Base-by-base conservation (phyloP, 2,888 invertebrate species). In the Eulithis prunata region DNA sequence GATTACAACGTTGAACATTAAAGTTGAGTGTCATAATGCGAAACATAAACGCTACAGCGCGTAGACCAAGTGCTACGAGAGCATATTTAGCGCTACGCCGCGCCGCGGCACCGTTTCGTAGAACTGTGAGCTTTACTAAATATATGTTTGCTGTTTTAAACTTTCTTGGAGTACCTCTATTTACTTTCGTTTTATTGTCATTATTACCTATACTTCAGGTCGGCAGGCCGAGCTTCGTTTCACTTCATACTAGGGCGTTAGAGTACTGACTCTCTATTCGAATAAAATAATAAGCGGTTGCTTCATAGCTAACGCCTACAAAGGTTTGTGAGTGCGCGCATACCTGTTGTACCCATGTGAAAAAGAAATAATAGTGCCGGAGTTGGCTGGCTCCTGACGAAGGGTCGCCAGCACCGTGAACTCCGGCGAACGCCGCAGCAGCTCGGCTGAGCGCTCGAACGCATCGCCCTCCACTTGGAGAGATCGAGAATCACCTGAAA, bases 281-380 rank as follows among this genome's bases (percentile, higher is more conserved):
- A n/a, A 10, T 2, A 12, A 41, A 55, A 55, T 55, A n/a, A 51
- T 28, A 32, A 10, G 0, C 36, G 53, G 38, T 53, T 53, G 7
- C 36, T 45, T 45, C 12, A 56, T n/a, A 38, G 32, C 6, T 32
- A 7, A 36, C 3, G 13, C 10, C 21, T 38, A 55, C 43, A 49
- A 43, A 41, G 13, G 41, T 43, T 13, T 47, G 8, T 36, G n/a
- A 45, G n/a, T 56, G 52, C 28, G 45, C 21, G n/a, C 64, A 55
- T 93, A 95, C 96, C 96, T 96, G 94, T 96, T 96, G 89, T 95
- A 95, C 82, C 96, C 97, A 88, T 96, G 96, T 70, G 96, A 96
- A 92, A 97, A 96, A 79, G 97, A 96, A 78, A 97, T 94, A 79
- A 97, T 96, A 76, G 97, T 96, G 84, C 97, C 97, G 72, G 96